Evolutionary conservation across 2,797 vertebrate species (phyloP).

Genomic region (Thaleichthys pacificus): DNA sequence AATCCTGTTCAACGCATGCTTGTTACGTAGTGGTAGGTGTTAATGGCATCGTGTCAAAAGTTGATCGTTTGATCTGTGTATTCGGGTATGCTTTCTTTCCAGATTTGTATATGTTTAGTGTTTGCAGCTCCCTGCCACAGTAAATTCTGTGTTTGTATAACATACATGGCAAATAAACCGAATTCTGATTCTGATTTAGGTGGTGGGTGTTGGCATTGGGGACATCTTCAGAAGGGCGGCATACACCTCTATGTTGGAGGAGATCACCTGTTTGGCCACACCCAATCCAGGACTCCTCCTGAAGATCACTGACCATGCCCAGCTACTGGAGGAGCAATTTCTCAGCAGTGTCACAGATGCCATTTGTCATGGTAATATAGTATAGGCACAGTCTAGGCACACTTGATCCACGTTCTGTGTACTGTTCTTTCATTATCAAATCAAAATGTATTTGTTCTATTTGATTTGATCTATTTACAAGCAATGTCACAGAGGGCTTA

Average conservation of each 20-base stretch:
- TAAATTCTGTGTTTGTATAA: no score
- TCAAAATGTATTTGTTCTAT: neutral
- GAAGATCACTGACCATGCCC: slow-evolving; percentile 33
- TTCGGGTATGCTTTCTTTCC: neutral
- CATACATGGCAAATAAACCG: no score
- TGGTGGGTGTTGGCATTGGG: slow-evolving; percentile 47
- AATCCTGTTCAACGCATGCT: no score
- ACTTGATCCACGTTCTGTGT: neutral
- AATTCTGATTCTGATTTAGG: no score
- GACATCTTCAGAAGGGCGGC: slow-evolving; percentile 40
- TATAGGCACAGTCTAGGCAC: neutral
- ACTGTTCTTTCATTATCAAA: no score
- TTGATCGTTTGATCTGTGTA: neutral
- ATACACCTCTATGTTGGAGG: slow-evolving; percentile 29
- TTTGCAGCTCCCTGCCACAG: no score
- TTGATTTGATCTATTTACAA: neutral
- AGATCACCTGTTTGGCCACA: slow-evolving; percentile 34
- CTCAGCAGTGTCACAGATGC: slow-evolving; percentile 39
- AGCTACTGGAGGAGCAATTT: slow-evolving; percentile 42
- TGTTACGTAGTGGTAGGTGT: neutral
- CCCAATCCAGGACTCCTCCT: slow-evolving; percentile 22
- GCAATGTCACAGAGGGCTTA: neutral
- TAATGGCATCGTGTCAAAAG: neutral
- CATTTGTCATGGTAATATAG: slow-evolving; percentile 36
- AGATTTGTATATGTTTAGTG: no score